Conservation (phyloP, 92 coral and sea anemone genomes). For the Diadumene lineata region DNA sequence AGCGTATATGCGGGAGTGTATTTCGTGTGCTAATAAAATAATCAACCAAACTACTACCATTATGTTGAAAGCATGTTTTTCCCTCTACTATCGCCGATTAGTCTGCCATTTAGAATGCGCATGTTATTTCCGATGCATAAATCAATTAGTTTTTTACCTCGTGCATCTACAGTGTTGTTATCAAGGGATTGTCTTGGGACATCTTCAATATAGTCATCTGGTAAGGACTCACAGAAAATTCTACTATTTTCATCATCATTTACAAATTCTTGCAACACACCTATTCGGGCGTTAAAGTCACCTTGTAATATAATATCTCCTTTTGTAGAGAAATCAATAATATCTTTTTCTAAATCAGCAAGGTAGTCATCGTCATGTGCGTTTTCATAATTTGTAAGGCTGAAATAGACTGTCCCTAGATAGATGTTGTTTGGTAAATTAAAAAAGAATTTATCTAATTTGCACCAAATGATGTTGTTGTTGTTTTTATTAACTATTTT, state of each 20-base stretch:
- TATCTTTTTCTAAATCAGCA: constrained; percentile 7
- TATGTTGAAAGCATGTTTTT: constrained; percentile 36
- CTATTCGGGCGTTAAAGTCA: constrained; percentile 25
- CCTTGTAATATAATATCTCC: constrained; percentile 18
- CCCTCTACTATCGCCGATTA: constrained; percentile 20
- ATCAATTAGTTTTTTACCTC: not conserved
- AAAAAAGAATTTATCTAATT: not conserved
- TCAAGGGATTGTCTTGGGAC: constrained; percentile 5
- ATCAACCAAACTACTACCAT: constrained; percentile 40
- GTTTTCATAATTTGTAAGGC: constrained; percentile 17
- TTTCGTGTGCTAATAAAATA: constrained; percentile 13
- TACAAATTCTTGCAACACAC: constrained; percentile 7
- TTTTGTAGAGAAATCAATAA: constrained; percentile 7
- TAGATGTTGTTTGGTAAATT: not conserved
- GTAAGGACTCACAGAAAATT: too few species aligned
- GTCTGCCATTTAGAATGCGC: constrained; percentile 31
- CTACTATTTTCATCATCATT: not conserved
- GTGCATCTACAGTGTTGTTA: not conserved
- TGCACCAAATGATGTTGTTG: constrained; percentile 25
- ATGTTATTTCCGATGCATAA: constrained; percentile 14
- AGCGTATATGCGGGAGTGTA: not conserved
- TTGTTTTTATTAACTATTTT: not conserved
- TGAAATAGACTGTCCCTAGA: constrained; percentile 21
- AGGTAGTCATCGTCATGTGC: not conserved
- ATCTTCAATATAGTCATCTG: not conserved